Base-by-base conservation (phyloP, 2,888 invertebrate genomes). In the Hemicrepidius hirtus region DNA sequence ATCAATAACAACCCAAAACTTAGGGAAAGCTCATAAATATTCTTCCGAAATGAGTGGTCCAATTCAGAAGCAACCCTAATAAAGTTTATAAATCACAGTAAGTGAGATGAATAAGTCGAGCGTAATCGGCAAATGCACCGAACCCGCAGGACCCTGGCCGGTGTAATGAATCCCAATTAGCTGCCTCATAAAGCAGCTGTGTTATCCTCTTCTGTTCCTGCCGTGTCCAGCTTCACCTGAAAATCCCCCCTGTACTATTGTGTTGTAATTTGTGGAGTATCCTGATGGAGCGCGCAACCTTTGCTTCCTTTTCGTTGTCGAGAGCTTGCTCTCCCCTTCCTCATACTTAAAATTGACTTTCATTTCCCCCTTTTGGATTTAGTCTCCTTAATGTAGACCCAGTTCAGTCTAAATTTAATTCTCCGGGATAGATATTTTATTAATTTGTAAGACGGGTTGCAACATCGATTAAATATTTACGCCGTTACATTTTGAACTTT, bases 151-250 rank as follows among this genome's bases (percentile, higher is more conserved):
- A 82, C 81, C 80, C 81, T 79, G 82, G 80, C 79, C 79, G 76
- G 67, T 79, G 79, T 82, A 83, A 83, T 83, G 83, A 83, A 83
- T 83, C 82, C 83, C 83, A 83, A 83, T 83, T 83, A 83, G 83
- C 78, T 80, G 82, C 79, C 80, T 79, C 82, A 82, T 82, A 83
- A 82, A 83, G 80, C 82, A 78, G 72, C 71, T 71, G 70, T 71
- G 73, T 73, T 76, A 71, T 75, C 73, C 74, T 68, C 73, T 68
- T 68, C 73, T 73, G 66, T 73, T 73, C 44, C 71, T 71, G 69
- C 68, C 71, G 67, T 71, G 71, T 70, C 69, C 71, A 69, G 60
- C 68, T 72, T 73, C 73, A 76, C 76, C 76, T 76, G 76, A 57
- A 76, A 72, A 74, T 74, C 74, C 72, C 57, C 63, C 24, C 68